Conservation (phyloP, 2,113 vertebrate species). For the Microcebus lehilahytsara region DNA sequence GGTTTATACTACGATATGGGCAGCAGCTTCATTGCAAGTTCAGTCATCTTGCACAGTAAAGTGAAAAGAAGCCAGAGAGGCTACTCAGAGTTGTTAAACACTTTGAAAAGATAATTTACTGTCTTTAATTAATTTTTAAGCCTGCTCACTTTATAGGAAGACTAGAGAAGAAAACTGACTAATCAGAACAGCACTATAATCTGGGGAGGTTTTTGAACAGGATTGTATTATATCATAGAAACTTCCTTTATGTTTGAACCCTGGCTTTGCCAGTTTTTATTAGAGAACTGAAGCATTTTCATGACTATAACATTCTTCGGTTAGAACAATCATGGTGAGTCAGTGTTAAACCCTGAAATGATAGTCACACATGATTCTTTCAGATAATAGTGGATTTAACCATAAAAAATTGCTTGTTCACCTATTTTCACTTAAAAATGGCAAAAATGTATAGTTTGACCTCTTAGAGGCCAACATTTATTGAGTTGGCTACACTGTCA, state of each 20-base stretch:
- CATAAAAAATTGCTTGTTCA: background rate
- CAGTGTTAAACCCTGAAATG: background rate
- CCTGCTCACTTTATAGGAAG: background rate
- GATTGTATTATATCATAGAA: background rate
- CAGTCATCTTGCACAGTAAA: background rate
- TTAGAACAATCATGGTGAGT: background rate
- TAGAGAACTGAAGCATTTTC: constrained; percentile 6
- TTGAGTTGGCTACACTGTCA: background rate
- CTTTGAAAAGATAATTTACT: constrained; percentile 13
- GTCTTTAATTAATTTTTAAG: background rate
- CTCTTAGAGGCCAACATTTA: background rate
- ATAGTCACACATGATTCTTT: background rate
- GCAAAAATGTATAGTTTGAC: background rate
- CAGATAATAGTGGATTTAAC: background rate
- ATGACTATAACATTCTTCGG: background rate
- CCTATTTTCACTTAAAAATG: background rate
- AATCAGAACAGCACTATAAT: background rate
- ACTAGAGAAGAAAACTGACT: background rate
- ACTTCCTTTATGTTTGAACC: constrained; percentile 3
- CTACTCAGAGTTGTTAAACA: background rate
- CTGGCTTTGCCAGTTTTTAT: background rate
- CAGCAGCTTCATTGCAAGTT: background rate
- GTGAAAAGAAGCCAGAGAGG: background rate
- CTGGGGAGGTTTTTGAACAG: background rate
- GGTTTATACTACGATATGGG: background rate